These are phyloP conservation scores for Hermaeophaga mercurialis DNA, from an alignment of 2,888 invertebrate species.

Conservation along the genomic window DNA sequence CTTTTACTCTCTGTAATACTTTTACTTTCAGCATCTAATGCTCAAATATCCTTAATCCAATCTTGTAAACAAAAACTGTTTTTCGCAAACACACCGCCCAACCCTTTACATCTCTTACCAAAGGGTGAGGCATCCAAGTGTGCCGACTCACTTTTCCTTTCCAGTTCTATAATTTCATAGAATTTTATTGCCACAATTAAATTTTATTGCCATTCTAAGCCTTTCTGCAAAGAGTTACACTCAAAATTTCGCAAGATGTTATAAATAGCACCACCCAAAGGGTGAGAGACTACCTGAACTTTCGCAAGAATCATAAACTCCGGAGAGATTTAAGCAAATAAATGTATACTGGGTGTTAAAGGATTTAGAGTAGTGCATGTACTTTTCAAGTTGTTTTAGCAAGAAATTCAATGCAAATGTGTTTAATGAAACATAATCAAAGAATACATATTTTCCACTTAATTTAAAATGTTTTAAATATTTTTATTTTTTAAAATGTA, in stretches of 20 bases:
- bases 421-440: too few species aligned
- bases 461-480: too few species aligned
- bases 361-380: too few species aligned
- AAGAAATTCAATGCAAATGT: too few species aligned
- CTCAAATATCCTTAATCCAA: slow-evolving; percentile 16
- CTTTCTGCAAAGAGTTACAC: slow-evolving; percentile 22
- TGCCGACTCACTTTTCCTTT: slow-evolving; percentile 26
- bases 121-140: slow-evolving; percentile 13
- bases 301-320: slow-evolving; percentile 14
- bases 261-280: slow-evolving; percentile 10
- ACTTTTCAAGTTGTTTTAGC: too few species aligned
- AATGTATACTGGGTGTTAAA: background rate
- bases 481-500: too few species aligned
- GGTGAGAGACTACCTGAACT: slow-evolving; percentile 18
- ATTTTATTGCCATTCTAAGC: slow-evolving; percentile 19
- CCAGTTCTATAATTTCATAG: slow-evolving; percentile 22
- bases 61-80: slow-evolving; percentile 12
- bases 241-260: slow-evolving; percentile 23
- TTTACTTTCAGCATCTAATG: background rate
- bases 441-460: too few species aligned
- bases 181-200: slow-evolving; percentile 12
- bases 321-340: background rate
- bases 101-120: slow-evolving; percentile 8
- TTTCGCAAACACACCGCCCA: slow-evolving; percentile 25
- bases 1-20: slow-evolving; percentile 3